phyloP scores from a whole-genome alignment of 2,888 invertebrate species.

The Stenodera caucasica region DNA sequence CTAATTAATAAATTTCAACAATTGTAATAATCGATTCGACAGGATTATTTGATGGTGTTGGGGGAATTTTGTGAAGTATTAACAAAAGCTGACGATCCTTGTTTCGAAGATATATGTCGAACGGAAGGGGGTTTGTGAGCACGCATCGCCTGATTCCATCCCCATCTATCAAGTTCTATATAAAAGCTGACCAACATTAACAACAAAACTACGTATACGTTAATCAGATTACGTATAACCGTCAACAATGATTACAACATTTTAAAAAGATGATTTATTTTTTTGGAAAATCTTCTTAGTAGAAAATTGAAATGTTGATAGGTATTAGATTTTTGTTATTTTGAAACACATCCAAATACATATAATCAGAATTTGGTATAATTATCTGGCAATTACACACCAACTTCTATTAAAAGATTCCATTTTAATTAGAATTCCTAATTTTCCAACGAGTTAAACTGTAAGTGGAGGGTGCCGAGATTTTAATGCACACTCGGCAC shows the following conservation, averaged over 20 bases:
- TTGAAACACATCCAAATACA: constrained; percentile 4
- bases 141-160: constrained; percentile 38
- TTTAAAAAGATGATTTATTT: background rate
- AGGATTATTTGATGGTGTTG: too few species aligned
- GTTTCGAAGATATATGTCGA: constrained; percentile 35
- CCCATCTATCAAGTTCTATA: constrained; percentile 37
- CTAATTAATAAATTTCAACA: too few species aligned
- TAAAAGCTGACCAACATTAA: constrained; percentile 33
- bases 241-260: background rate
- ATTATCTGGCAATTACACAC: constrained; percentile 29
- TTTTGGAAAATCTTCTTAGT: background rate
- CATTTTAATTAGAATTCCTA: constrained; percentile 40
- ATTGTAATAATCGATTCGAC: too few species aligned
- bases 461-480: constrained; percentile 34
- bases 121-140: constrained; percentile 39
- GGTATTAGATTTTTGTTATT: background rate
- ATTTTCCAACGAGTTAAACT: constrained; percentile 39
- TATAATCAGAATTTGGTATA: constrained; percentile 9
- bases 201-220: constrained; percentile 29
- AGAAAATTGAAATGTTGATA: background rate
- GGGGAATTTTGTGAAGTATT: background rate
- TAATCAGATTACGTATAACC: constrained; percentile 34
- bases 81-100: background rate
- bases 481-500: constrained; percentile 42
- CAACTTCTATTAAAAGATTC: constrained; percentile 33